Base-by-base conservation (phyloP, 2,113 vertebrate species). In the Galeopterus variegatus region DNA sequence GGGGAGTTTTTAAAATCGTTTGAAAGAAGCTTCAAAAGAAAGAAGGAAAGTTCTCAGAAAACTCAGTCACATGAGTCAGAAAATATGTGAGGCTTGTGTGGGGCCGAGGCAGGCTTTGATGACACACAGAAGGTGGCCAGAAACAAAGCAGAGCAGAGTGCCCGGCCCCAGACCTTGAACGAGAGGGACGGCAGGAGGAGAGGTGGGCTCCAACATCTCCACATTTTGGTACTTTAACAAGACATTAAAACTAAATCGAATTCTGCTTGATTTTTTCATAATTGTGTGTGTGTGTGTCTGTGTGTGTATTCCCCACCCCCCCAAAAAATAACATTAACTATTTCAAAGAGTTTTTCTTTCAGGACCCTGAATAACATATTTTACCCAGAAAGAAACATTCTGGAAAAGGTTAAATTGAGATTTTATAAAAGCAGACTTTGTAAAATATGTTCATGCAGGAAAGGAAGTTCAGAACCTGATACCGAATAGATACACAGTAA, bases 31-130 rank as follows among this genome's bases (percentile, higher is more conserved):
- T 97, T 97, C 52, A 93, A 94, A 85, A 52, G 17, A 77, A 92
- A 26, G 13, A 87, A 81, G 87, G 95, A 92, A 96, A 90, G 28
- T 92, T 96, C 75, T 75, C 92, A 54, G 18, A 95, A 93, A 95
- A 85, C 31, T 95, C 67, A 50, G 45, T 70, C 65, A 58, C 48
- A n/a, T 26, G 54, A 93, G 77, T 95, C 54, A 93, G 80, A 95
- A 96, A 95, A 88, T 83, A 82, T 18, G 28, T 56, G 64, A 97
- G 88, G 18, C 84, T 79, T 28, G 26, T 4, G 15, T 21, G 69
- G 65, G 96, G 67, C 26, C 60, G 62, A 77, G 9, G 45, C 72
- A 89, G 56, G 9, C 79, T 96, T 94, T 92, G 79, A 92, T 94
- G 23, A 6, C 18, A 64, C 17, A 82, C 7, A 67, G 92, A 26